phyloP scores from a whole-genome alignment of 2,113 vertebrate species.

The Xiphorhynchus elegans region DNA sequence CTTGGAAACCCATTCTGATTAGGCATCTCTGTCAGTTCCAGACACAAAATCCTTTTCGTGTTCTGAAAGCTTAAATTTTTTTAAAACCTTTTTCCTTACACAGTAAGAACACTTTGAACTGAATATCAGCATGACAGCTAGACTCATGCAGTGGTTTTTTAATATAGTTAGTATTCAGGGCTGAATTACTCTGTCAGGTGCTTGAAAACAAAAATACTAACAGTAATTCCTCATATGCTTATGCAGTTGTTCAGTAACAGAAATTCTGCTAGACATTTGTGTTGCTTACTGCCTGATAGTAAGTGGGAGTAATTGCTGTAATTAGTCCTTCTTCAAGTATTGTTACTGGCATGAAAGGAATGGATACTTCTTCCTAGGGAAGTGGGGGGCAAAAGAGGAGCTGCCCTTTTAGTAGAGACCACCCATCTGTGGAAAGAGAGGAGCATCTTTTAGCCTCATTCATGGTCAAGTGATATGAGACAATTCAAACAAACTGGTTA shows the following conservation, averaged over 20 bases:
- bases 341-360: background rate
- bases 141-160: background rate
- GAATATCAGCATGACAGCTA: background rate
- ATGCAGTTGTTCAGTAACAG: background rate
- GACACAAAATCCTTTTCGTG: background rate
- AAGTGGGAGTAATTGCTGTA: background rate
- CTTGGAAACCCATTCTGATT: background rate
- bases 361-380: background rate
- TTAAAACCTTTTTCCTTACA: background rate
- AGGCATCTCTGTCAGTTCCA: background rate
- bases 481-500: background rate
- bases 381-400: accelerated
- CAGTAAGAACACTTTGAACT: background rate
- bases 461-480: background rate
- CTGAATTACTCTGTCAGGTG: background rate
- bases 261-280: background rate
- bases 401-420: background rate
- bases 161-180: background rate
- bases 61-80: background rate
- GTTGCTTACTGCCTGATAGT: background rate
- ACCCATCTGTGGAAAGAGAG: background rate
- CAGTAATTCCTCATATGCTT: background rate
- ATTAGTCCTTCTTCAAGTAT: background rate
- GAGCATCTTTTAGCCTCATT: background rate
- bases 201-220: background rate